These are phyloP conservation scores for Sylvia borin DNA, from an alignment of 2,797 vertebrate species.

Conservation along the genomic window DNA sequence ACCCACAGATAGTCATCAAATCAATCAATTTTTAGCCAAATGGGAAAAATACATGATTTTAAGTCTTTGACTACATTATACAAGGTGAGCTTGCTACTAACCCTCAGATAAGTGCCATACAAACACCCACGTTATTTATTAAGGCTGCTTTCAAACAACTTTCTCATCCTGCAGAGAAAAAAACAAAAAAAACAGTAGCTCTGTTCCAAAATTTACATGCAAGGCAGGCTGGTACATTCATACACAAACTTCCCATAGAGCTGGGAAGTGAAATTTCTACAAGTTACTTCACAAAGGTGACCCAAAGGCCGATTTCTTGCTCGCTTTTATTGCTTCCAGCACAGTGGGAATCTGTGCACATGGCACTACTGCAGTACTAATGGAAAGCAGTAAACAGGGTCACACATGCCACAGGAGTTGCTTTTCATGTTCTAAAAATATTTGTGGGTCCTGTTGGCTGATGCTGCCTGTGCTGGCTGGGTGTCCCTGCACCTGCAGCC, in stretches of 20 bases:
- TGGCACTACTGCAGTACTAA: not conserved
- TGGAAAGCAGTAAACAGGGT: slow-evolving; percentile 19
- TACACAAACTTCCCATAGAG: not conserved
- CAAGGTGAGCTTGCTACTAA: not conserved
- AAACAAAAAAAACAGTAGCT: not conserved
- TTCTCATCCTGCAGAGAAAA: not conserved
- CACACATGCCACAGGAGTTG: not conserved
- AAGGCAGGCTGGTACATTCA: not conserved
- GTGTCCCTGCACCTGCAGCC: not conserved
- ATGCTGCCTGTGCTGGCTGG: not conserved
- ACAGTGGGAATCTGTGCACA: not conserved
- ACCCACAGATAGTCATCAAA: not conserved
- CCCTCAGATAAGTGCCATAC: not conserved
- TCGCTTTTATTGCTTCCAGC: slow-evolving; percentile 16
- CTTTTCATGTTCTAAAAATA: not conserved
- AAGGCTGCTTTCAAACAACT: not conserved
- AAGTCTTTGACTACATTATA: not conserved
- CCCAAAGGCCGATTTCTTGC: not conserved
- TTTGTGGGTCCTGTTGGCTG: not conserved
- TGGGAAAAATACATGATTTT: not conserved
- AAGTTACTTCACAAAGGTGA: slow-evolving; percentile 16
- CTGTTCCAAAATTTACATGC: not conserved
- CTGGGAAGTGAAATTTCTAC: not conserved
- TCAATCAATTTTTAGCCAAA: not conserved
- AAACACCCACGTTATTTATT: not conserved